Evolutionary conservation across 2,888 invertebrate species (phyloP).

Genomic region (Acronicta leporina): DNA sequence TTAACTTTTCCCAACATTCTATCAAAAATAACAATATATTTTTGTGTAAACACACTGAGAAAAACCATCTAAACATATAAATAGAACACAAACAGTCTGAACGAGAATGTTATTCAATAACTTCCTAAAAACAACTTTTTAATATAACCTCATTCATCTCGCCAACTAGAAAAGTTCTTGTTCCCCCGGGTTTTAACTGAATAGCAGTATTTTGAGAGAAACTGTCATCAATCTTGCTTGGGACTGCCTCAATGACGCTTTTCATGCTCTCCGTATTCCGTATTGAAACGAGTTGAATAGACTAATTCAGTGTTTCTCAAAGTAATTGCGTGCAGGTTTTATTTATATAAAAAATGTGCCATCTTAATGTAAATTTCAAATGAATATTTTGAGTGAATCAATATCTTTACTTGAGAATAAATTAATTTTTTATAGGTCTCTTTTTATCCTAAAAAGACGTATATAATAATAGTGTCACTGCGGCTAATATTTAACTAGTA

Average conservation of each 20-base stretch:
- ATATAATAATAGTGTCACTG: too few relatives aligned
- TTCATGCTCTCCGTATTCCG: conserved; percentile 69
- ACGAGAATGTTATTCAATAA: conserved; percentile 19
- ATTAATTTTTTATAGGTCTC: too few relatives aligned
- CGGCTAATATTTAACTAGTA: too few relatives aligned
- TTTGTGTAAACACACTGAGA: too few relatives aligned
- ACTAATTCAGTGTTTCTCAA: conserved; percentile 63
- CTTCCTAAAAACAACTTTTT: conserved; percentile 32
- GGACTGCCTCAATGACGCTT: conserved; percentile 70
- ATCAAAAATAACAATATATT: too few relatives aligned
- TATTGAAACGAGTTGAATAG: conserved; percentile 67
- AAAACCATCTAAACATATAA: too few relatives aligned
- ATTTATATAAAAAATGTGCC: not conserved
- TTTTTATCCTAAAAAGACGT: too few relatives aligned
- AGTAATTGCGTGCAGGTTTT: conserved; percentile 15
- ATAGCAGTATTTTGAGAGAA: conserved; percentile 67
- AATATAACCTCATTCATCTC: conserved; percentile 41
- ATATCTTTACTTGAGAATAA: too few relatives aligned
- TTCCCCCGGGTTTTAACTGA: conserved; percentile 66
- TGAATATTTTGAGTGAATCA: too few relatives aligned
- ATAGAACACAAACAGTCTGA: conserved; percentile 17
- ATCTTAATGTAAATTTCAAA: too few relatives aligned
- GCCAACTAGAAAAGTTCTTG: conserved; percentile 68
- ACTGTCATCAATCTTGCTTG: conserved; percentile 79
- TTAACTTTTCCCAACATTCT: too few relatives aligned